Conservation (phyloP, 1,140 invertebrate genomes). For the Calliphora vicina region DNA sequence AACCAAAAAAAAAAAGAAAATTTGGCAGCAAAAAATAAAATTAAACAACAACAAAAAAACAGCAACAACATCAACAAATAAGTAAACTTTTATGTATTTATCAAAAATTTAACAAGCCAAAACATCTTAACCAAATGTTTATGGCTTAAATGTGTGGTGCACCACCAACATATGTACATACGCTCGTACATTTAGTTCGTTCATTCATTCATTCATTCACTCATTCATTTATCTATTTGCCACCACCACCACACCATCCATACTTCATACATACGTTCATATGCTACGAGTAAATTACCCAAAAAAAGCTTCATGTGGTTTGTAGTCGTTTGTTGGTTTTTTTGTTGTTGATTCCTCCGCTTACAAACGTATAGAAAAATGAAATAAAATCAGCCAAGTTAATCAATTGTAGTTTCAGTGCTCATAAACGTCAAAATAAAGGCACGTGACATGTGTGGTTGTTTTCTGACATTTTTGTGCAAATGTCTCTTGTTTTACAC, state of each 20-base stretch:
- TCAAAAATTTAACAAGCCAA: not conserved
- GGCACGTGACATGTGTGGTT: constrained; percentile 21
- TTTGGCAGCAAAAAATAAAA: not conserved
- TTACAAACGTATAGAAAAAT: not conserved
- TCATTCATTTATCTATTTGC: too few species aligned
- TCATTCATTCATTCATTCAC: too few species aligned
- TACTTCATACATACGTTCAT: constrained; percentile 3
- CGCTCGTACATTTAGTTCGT: too few species aligned
- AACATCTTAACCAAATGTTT: not conserved
- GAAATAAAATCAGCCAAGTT: constrained; percentile 19
- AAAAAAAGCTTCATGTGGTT: not conserved
- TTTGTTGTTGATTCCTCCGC: not conserved
- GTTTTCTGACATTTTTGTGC: not conserved
- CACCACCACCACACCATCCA: not conserved
- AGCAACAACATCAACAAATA: not conserved
- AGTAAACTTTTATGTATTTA: not conserved
- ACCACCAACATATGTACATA: too few species aligned
- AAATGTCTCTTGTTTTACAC: not conserved
- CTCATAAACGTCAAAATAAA: constrained; percentile 33
- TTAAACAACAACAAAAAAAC: not conserved
- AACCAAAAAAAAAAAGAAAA: not conserved
- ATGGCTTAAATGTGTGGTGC: too few species aligned
- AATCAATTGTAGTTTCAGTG: constrained; percentile 30
- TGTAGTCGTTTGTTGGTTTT: not conserved
- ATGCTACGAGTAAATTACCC: not conserved